Evolutionary conservation across 2,888 invertebrate species (phyloP), one percentile per base, ranked within the genome.

Genomic region (Amphipyra berbera): DNA sequence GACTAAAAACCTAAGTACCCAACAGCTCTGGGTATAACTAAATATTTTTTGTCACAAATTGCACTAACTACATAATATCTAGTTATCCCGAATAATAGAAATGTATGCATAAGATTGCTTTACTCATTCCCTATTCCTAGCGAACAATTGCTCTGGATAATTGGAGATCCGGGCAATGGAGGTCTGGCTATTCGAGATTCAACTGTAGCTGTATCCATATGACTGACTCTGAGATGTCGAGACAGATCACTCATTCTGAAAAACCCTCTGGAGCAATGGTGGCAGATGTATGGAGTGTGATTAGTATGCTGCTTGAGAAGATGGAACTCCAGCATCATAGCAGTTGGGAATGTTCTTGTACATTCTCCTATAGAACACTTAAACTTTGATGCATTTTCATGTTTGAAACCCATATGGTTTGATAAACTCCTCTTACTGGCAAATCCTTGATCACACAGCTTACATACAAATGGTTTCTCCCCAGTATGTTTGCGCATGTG

Each of bases 401-500:
- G 95, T 67, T 91, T 94, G 59, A 91, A 92, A 10, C 88, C 83
- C 50, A 93, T 88, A 61, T 95, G 95, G 53, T 90, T 89, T 0
- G 91, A 85, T 15, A 95, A 76, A 69, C 93, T 92, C 0, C 93
- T 81, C 61, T 91, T 88, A 0, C 87, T 85, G 1, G 83, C 82
- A 77, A 90, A 95, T 1, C 88, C 78, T 56, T 89, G 88, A 37
- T 86, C 85, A 71, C 95, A 95, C 13, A 90, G 62, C 30, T 86
- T 85, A 73, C 95, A 95, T 0, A 81, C 68, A 73, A 88, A 94
- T 0, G 94, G 93, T 46, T 89, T 95, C 70, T 96, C 95, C 0
- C 96, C 96, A 0, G 95, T 96, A 68, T 96, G 96, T 65, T 95
- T 95, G 0, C 95, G 86, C 95, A 95, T 95, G 70, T 96, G 96